Conservation (phyloP, 2,113 vertebrate genomes). For the Hippocampus barbouri region DNA sequence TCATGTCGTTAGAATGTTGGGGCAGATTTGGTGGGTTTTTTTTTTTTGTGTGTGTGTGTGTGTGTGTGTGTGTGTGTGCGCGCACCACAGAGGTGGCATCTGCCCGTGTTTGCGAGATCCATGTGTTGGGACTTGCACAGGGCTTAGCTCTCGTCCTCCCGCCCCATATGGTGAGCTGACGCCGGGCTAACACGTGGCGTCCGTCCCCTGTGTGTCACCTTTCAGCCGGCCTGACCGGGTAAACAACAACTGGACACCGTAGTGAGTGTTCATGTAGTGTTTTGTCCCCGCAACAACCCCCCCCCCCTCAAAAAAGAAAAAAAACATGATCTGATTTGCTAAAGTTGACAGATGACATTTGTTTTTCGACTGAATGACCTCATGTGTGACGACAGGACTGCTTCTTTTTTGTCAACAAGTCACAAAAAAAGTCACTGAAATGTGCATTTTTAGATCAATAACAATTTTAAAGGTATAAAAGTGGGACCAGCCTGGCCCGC, state of each 20-base stretch:
- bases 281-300: background rate
- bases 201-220: conserved; percentile 58
- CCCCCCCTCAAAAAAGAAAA: background rate
- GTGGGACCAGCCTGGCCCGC: background rate
- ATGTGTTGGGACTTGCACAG: conserved; percentile 62
- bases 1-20: conserved; percentile 44
- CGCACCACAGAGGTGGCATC: conserved; percentile 56
- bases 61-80: conserved; percentile 25
- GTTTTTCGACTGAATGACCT: conserved; percentile 38
- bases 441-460: background rate
- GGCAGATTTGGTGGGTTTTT: conserved; percentile 33
- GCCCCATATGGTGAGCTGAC: conserved; percentile 66
- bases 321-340: conserved; percentile 23
- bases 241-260: conserved; percentile 67
- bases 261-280: conserved; percentile 15
- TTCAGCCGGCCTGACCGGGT: conserved; percentile 48
- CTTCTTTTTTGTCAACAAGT: conserved; percentile 30
- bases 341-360: conserved; percentile 22
- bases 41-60: conserved; percentile 20
- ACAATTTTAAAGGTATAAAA: background rate
- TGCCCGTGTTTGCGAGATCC: conserved; percentile 61
- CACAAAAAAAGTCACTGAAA: conserved; percentile 5
- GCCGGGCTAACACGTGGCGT: conserved; percentile 34
- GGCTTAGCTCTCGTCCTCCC: conserved; percentile 50
- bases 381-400: conserved; percentile 13